Percentiles rank a stretch among this genome's conserved stretches.
Evolutionary conservation across 1,140 invertebrate species (phyloP).

Genomic region (Drosophila cardini): DNA sequence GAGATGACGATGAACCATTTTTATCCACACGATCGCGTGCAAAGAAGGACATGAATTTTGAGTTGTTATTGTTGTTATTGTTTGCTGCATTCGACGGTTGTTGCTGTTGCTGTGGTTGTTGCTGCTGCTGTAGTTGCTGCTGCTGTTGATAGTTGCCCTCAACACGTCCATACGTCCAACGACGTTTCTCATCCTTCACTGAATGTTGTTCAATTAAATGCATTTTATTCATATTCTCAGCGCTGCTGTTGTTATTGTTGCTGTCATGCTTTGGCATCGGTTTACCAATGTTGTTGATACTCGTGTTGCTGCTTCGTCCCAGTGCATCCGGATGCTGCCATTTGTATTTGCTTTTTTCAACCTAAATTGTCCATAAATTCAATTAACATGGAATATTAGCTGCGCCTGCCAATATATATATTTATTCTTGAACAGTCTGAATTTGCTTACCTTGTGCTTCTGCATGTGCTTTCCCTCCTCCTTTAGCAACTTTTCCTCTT

Average conservation of each 20-base stretch:
- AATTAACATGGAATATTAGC: no score
- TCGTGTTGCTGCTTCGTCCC: constrained; percentile 18
- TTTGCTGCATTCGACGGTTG: constrained; percentile 1
- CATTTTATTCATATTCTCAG: constrained; percentile 65
- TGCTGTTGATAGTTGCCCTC: constrained; percentile 30
- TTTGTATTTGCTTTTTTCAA: constrained; percentile 63
- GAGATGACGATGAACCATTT: constrained; percentile 68
- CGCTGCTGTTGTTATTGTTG: constrained; percentile 58
- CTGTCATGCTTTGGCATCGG: constrained; percentile 55
- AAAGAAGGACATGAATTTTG: constrained; percentile 80
- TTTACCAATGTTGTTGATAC: constrained; percentile 23
- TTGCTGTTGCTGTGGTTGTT: constrained; percentile 27
- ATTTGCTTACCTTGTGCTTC: constrained; percentile 57
- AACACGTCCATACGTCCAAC: constrained; percentile 47
- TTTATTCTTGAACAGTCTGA: background rate
- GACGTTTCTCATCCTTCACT: constrained; percentile 59
- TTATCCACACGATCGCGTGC: constrained; percentile 53
- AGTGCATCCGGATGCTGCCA: constrained; percentile 56
- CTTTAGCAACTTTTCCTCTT: constrained; percentile 62
- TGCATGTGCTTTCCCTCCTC: constrained; percentile 44
- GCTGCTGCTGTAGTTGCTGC: constrained; percentile 41
- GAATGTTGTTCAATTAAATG: constrained; percentile 23
- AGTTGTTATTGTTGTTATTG: constrained; percentile 56
- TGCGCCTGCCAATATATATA: no score
- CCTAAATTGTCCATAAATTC: no score